Evolutionary conservation across 2,888 invertebrate genomes (phyloP), one percentile per base, ranked within the genome.

Genomic region (Lobophora halterata): DNA sequence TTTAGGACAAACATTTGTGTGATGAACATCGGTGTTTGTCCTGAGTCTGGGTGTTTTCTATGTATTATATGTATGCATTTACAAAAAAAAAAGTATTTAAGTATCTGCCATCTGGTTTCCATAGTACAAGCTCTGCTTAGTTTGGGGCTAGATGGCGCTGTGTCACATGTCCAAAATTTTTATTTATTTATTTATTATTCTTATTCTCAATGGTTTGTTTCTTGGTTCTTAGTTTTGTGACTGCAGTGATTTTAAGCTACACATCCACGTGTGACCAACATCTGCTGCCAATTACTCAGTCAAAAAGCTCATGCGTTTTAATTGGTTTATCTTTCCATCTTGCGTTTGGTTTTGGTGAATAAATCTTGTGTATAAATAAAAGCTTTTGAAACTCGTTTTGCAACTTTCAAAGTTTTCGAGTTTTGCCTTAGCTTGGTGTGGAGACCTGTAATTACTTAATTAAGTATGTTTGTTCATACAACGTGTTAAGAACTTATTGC

Each of bases 161-260:
- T 23, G 14, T 25, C 8, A 19, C 3, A 24, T 8, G 10, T 25
- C 8, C 10, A 16, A 8, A n/a, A 8, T 14, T 20, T 14, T n/a
- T n/a, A n/a, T n/a, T n/a, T n/a, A n/a, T n/a, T n/a, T n/a, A n/a
- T n/a, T n/a, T n/a, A n/a, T n/a, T n/a, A n/a, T n/a, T n/a, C n/a
- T n/a, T n/a, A n/a, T 17, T 17, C n/a, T 17, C 6, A 17, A 5
- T 17, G 17, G n/a, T 17, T 2, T n/a, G 5, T 5, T 6, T 17
- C n/a, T 11, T 27, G 26, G 26, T 18, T 7, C 13, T 25, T 2
- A 12, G 3, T 12, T 32, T 8, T 21, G 31, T 24, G 31, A 30
- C 13, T 29, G 9, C 24, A 36, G 29, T 32, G 28, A 33, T 32
- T 43, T 29, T 9, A 29, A 42, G 13, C n/a, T n/a, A 33, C 42